phyloP scores from a whole-genome alignment of 1,140 invertebrate species.

The Parapsyche elsis region DNA sequence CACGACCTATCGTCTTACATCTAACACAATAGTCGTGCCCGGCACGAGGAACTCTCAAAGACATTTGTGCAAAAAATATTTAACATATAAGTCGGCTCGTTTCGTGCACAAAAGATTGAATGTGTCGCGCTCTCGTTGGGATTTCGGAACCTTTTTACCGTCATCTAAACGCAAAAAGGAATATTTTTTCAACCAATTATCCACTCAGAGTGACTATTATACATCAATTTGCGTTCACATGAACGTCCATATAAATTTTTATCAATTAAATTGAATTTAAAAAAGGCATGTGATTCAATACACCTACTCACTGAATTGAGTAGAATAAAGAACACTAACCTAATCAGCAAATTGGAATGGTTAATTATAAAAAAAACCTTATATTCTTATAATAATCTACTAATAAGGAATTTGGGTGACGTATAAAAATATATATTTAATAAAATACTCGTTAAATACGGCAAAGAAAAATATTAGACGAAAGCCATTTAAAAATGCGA shows the following conservation, averaged over 20 bases:
- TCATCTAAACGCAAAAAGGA: not conserved
- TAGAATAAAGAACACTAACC: no score
- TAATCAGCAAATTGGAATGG: no score
- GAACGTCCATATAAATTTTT: not conserved
- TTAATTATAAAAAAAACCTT: no score
- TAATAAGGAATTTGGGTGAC: not conserved
- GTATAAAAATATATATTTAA: not conserved
- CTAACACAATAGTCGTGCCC: not conserved
- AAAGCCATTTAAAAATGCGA: conserved; percentile 38
- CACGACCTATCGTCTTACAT: conserved; percentile 34
- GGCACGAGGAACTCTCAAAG: conserved; percentile 31
- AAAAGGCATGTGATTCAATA: no score
- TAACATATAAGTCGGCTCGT: conserved; percentile 21
- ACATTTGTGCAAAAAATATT: conserved; percentile 14
- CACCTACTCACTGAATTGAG: no score
- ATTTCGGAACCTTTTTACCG: conserved; percentile 10
- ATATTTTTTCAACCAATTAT: conserved; percentile 9
- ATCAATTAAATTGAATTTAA: not conserved
- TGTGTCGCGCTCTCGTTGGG: conserved; percentile 23
- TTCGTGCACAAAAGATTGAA: conserved; percentile 10
- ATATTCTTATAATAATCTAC: no score
- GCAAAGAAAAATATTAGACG: not conserved
- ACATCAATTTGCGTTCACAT: not conserved
- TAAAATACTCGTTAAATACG: not conserved
- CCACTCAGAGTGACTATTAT: conserved; percentile 21